A percentile compares a stretch with the other conserved stretches of the same genome.
Evolutionary conservation across 2,113 vertebrate species (phyloP).

Genomic region (Nerophis lumbriciformis): DNA sequence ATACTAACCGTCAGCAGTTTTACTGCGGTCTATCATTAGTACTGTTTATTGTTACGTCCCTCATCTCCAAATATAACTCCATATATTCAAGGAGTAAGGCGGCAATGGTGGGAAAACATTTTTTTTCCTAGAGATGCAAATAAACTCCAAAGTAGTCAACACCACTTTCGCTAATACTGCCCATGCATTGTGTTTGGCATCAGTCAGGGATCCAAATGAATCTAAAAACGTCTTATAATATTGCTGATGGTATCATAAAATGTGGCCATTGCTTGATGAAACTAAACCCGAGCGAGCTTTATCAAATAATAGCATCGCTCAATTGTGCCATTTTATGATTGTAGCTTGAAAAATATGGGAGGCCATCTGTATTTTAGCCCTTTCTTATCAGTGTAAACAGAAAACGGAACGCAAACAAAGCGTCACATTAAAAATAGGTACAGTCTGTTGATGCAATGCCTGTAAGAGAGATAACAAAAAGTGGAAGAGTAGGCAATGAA

Average conservation of each 20-base stretch:
- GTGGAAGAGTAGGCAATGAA: neutral
- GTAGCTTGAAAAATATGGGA: neutral
- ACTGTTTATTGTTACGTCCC: too few relatives aligned
- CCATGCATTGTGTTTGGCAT: too few relatives aligned
- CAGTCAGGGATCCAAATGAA: too few relatives aligned
- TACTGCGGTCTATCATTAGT: too few relatives aligned
- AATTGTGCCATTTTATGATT: conserved; percentile 2
- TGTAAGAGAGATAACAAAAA: neutral
- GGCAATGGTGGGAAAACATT: too few relatives aligned
- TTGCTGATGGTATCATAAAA: neutral
- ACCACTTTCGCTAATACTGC: too few relatives aligned
- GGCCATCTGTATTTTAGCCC: neutral
- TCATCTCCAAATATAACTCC: too few relatives aligned
- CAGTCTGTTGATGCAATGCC: neutral
- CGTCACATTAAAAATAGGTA: neutral
- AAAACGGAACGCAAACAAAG: neutral
- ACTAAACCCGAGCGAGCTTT: neutral
- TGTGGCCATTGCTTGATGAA: neutral
- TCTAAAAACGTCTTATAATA: neutral
- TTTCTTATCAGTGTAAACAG: conserved; percentile 3
- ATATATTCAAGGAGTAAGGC: too few relatives aligned
- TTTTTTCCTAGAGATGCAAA: too few relatives aligned
- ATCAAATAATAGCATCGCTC: conserved; percentile 6
- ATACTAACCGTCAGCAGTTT: too few relatives aligned
- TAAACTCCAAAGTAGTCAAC: too few relatives aligned